phyloP scores from a whole-genome alignment of 2,113 vertebrate genomes.

The Myotis lucifugus region DNA sequence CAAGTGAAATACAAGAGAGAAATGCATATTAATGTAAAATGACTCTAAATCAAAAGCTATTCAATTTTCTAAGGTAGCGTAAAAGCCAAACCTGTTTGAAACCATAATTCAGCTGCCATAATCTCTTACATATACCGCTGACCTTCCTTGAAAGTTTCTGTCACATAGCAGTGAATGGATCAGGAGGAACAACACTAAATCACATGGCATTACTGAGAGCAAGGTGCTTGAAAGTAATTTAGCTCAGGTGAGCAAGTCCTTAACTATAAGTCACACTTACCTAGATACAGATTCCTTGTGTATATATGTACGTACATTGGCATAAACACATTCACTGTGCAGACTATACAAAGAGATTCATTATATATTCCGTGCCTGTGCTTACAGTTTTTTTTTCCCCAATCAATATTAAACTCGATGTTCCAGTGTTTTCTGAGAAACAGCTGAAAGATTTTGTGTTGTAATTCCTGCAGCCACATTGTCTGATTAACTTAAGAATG shows the following conservation, averaged over 20 bases:
- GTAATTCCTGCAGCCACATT: constrained; percentile 68
- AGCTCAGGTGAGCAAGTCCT: constrained; percentile 75
- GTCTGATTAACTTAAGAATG: constrained; percentile 70
- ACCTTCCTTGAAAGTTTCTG: constrained; percentile 81
- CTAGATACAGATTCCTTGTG: constrained; percentile 65
- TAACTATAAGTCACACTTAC: constrained; percentile 75
- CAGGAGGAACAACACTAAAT: constrained; percentile 76
- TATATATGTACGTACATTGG: constrained; percentile 48
- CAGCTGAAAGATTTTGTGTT: constrained; percentile 69
- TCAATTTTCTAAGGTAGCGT: constrained; percentile 77
- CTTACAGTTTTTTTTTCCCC: constrained; percentile 71
- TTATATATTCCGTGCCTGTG: constrained; percentile 55
- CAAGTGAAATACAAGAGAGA: constrained; percentile 75
- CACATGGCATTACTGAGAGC: constrained; percentile 60
- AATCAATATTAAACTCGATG: constrained; percentile 67
- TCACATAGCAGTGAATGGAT: constrained; percentile 76
- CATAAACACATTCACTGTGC: constrained; percentile 53
- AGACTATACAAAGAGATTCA: constrained; percentile 60
- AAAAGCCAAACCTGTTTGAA: constrained; percentile 80
- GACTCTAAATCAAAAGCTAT: constrained; percentile 78
- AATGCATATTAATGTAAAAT: constrained; percentile 77
- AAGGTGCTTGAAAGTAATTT: constrained; percentile 75
- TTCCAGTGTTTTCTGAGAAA: constrained; percentile 71
- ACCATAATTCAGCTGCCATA: constrained; percentile 81
- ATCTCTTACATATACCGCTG: constrained; percentile 80